Percentiles rank a stretch among this genome's conserved stretches.
Conservation (phyloP, 2,888 invertebrate species). For the Leptinotarsa haldemani region DNA sequence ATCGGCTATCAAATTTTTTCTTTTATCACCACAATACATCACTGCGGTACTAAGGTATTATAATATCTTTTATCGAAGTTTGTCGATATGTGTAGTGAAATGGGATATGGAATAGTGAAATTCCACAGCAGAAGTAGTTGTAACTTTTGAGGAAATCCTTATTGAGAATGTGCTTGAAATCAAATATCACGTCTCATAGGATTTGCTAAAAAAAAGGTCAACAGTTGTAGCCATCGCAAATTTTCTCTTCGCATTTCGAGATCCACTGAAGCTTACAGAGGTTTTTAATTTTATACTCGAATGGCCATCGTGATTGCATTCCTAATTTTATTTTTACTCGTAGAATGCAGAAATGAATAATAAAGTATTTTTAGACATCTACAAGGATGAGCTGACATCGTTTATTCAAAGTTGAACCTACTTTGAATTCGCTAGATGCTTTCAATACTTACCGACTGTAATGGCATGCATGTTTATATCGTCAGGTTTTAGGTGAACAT, state of each 20-base stretch:
- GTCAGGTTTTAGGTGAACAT: neutral
- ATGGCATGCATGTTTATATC: neutral
- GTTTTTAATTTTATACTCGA: slow-evolving; percentile 12
- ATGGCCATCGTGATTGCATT: slow-evolving; percentile 9
- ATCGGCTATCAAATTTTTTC: no score
- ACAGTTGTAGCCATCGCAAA: neutral
- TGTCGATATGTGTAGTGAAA: no score
- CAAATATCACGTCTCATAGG: no score
- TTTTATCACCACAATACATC: no score
- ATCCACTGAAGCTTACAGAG: slow-evolving; percentile 10
- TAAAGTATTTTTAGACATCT: slow-evolving; percentile 12
- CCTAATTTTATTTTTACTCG: slow-evolving; percentile 14
- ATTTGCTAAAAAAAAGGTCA: neutral
- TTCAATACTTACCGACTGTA: neutral
- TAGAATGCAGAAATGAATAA: slow-evolving; percentile 20
- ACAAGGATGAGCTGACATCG: slow-evolving; percentile 9
- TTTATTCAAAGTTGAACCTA: slow-evolving; percentile 8
- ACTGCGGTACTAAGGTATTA: no score
- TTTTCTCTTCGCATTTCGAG: neutral
- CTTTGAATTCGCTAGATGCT: slow-evolving; percentile 4
- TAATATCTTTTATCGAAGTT: no score
- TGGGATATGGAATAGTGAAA: no score
- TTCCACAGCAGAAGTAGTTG: no score
- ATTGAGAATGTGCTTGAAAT: no score
- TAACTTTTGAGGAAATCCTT: no score